Evolutionary conservation across 2,113 vertebrate species (phyloP).

Genomic region (Tinamus guttatus): DNA sequence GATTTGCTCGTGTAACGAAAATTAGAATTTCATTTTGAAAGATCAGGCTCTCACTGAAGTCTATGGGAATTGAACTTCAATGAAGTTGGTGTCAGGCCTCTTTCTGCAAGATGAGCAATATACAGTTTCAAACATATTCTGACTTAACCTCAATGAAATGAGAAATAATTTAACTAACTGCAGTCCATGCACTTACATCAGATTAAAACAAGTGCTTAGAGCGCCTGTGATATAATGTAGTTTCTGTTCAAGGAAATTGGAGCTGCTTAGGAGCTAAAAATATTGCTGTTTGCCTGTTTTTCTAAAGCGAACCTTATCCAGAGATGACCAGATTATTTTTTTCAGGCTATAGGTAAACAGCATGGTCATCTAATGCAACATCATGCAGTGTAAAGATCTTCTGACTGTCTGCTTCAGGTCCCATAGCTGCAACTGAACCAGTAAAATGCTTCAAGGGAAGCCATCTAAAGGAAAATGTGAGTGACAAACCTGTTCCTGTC

Average conservation of each 20-base stretch:
- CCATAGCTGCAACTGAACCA: background rate
- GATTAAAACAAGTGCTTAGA: background rate
- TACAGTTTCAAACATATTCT: background rate
- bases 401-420: background rate
- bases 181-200: background rate
- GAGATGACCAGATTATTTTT: background rate
- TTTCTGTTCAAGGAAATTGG: background rate
- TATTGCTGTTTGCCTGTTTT: background rate
- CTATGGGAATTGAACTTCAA: background rate
- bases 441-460: background rate
- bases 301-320: background rate
- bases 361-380: background rate
- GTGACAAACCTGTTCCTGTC: background rate
- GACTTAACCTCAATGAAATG: background rate
- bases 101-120: background rate
- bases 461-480: accelerated
- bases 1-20: background rate
- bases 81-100: background rate
- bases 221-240: background rate
- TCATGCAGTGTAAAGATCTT: background rate
- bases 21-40: background rate
- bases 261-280: background rate
- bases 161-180: background rate
- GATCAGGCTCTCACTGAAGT: background rate
- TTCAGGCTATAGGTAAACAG: background rate